Conservation (phyloP, 2,797 vertebrate species). For the Acrossocheilus fasciatus region DNA sequence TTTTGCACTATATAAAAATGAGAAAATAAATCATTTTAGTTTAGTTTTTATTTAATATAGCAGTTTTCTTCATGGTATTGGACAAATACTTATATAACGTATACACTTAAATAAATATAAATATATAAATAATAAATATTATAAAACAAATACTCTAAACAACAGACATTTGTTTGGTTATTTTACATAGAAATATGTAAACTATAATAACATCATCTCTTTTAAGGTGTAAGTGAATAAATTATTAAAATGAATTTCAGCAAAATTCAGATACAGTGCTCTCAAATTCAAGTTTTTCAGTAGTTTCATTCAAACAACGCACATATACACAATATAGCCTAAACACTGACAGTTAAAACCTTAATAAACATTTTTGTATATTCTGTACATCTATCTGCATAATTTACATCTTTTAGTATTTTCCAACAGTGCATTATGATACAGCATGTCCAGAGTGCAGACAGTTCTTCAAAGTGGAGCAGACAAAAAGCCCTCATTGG, state of each 20-base stretch:
- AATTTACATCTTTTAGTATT: not conserved
- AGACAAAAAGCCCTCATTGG: constrained; percentile 43
- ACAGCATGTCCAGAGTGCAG: not conserved
- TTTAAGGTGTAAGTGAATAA: not conserved
- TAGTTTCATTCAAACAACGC: not conserved
- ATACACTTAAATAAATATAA: not conserved
- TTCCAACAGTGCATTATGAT: not conserved
- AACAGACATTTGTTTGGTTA: not conserved
- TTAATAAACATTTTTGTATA: not conserved
- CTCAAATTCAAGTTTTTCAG: not conserved
- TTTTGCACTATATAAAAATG: no score
- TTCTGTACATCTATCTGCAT: not conserved
- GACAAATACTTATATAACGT: not conserved
- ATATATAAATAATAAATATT: not conserved
- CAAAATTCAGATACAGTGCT: not conserved
- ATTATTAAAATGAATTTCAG: not conserved
- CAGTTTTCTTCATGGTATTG: not conserved
- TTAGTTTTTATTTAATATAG: not conserved
- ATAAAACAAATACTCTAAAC: not conserved
- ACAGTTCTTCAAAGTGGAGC: constrained; percentile 28
- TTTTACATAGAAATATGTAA: not conserved
- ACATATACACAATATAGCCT: not conserved
- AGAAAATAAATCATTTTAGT: not conserved
- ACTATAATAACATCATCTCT: not conserved
- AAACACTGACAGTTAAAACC: not conserved